These are phyloP conservation scores for Proterorhinus semilunaris DNA, from an alignment of 2,113 vertebrate species.

Conservation along the genomic window DNA sequence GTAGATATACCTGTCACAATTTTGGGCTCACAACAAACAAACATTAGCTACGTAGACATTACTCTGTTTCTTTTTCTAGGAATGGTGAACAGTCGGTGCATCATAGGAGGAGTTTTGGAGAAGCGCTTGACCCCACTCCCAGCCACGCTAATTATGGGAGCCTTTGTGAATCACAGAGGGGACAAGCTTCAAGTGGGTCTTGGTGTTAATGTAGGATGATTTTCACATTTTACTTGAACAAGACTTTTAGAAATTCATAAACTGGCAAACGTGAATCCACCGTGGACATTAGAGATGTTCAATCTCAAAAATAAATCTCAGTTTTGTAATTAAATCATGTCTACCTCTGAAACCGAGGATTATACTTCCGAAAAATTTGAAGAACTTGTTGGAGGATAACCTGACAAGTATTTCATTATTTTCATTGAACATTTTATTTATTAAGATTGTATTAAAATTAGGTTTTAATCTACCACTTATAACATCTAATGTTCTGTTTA, in stretches of 20 bases:
- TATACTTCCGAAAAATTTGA: conserved; percentile 22
- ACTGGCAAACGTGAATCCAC: conserved; percentile 2
- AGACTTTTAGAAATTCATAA: not conserved
- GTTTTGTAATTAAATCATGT: conserved; percentile 5
- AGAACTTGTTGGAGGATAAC: not conserved
- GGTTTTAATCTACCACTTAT: conserved; percentile 11
- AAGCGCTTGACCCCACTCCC: conserved; percentile 91
- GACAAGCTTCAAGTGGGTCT: conserved; percentile 94
- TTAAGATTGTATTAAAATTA: conserved; percentile 13
- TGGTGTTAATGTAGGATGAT: conserved; percentile 87
- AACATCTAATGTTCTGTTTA: conserved; percentile 4
- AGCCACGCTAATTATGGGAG: conserved; percentile 90
- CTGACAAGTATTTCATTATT: conserved; percentile 34
- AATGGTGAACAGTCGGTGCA: conserved; percentile 93
- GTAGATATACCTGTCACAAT: conserved; percentile 59
- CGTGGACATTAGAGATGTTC: conserved; percentile 13
- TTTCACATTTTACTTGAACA: not conserved
- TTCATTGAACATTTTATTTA: conserved; percentile 37
- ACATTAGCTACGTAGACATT: not conserved
- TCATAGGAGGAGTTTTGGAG: conserved; percentile 91
- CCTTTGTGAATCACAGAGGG: conserved; percentile 93
- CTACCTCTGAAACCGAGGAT: conserved; percentile 54
- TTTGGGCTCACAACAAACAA: not conserved
- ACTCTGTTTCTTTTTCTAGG: conserved; percentile 67
- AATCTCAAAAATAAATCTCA: conserved; percentile 17